These are phyloP conservation scores for Candoia aspera DNA, from an alignment of 2,113 vertebrate genomes.

Conservation along the genomic window DNA sequence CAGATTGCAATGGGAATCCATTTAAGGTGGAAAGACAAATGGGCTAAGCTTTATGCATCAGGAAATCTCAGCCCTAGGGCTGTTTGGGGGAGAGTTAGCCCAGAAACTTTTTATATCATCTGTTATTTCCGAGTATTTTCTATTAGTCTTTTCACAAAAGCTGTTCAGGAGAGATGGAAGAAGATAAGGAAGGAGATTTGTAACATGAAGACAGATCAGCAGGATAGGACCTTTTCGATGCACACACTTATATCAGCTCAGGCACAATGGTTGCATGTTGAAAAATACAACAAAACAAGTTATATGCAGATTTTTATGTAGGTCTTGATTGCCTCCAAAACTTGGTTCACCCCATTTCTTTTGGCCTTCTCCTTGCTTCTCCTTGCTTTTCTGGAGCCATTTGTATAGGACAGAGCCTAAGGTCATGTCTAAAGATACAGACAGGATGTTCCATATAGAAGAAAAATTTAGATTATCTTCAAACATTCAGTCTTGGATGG, in stretches of 20 bases:
- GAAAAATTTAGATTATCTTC: neutral
- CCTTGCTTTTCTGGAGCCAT: neutral
- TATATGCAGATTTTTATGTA: neutral
- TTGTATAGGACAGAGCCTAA: neutral
- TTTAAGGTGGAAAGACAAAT: constrained; percentile 39
- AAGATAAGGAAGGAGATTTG: constrained; percentile 17
- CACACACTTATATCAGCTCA: neutral
- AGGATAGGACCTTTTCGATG: constrained; percentile 15
- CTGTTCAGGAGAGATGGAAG: constrained; percentile 23
- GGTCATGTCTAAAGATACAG: neutral
- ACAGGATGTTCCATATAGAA: neutral
- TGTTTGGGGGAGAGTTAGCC: constrained; percentile 44
- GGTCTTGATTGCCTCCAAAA: neutral
- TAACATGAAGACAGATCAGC: neutral
- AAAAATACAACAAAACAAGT: neutral
- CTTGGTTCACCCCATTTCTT: neutral
- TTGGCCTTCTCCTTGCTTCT: neutral
- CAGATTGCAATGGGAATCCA: constrained; percentile 25
- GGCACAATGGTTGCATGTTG: neutral
- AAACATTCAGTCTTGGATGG: neutral
- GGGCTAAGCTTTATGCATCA: constrained; percentile 19
- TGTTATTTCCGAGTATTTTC: constrained; percentile 50
- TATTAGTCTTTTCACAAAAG: constrained; percentile 49
- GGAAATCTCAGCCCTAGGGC: constrained; percentile 41
- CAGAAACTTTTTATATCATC: constrained; percentile 53